phyloP scores from a whole-genome alignment of 2,888 invertebrate species.

The Carpatolechia fugitivella region DNA sequence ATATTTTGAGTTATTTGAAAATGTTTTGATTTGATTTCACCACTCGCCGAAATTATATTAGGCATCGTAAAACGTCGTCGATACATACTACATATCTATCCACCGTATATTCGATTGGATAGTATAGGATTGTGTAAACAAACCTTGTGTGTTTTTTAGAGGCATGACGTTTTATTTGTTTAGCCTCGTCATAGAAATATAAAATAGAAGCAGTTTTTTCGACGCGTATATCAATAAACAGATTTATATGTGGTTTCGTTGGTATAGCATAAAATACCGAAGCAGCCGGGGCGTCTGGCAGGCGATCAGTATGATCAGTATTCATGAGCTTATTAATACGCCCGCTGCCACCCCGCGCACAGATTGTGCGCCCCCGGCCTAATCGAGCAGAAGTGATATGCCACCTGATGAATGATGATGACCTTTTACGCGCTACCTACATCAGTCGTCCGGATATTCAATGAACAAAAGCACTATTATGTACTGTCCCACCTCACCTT shows the following conservation, averaged over 20 bases:
- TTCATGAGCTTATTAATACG: conserved; percentile 73
- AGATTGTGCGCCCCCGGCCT: conserved; percentile 54
- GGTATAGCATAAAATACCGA: not conserved
- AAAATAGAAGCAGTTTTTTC: not conserved
- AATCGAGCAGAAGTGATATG: conserved; percentile 70
- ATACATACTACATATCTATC: too few relatives aligned
- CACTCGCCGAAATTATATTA: not conserved
- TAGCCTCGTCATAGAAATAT: not conserved
- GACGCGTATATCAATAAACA: not conserved
- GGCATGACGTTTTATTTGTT: not conserved
- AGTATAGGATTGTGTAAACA: not conserved
- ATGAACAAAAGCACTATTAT: conserved; percentile 10
- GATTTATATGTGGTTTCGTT: not conserved
- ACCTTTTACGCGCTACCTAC: conserved; percentile 28
- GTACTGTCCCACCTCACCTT: not conserved
- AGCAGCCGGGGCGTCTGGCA: conserved; percentile 26
- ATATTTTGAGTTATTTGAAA: conserved; percentile 12
- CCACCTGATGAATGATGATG: conserved; percentile 58
- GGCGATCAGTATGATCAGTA: conserved; percentile 63
- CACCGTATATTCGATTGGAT: not conserved
- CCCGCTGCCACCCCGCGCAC: conserved; percentile 44
- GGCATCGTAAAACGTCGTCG: not conserved
- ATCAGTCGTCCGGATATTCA: not conserved
- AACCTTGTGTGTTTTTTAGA: not conserved
- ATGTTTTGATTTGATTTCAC: conserved; percentile 5